Evolutionary conservation across 2,888 invertebrate genomes (phyloP).

Genomic region (Hedychridium roseum): DNA sequence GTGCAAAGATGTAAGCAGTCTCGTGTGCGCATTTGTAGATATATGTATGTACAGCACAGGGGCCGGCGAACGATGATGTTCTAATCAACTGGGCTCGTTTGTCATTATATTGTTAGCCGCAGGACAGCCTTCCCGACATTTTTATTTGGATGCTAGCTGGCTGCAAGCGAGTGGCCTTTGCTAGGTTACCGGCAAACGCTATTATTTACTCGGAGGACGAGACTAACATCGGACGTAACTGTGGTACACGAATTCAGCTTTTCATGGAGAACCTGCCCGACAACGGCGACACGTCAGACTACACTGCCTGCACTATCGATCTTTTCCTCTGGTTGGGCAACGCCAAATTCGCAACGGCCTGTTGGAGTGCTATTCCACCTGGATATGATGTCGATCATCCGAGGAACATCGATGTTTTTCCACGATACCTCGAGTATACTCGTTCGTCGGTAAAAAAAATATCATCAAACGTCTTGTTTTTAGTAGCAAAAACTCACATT

Average conservation of each 20-base stretch:
- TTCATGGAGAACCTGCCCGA: constrained; percentile 45
- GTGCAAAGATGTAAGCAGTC: constrained; percentile 63
- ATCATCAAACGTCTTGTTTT: too few species aligned
- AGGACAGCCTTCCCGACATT: constrained; percentile 68
- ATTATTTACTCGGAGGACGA: constrained; percentile 65
- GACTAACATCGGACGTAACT: constrained; percentile 64
- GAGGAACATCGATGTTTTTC: constrained; percentile 40
- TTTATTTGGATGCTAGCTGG: constrained; percentile 69
- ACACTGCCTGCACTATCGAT: constrained; percentile 53
- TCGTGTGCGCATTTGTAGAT: neutral
- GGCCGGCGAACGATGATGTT: too few species aligned
- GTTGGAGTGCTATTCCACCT: constrained; percentile 54
- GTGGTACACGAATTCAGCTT: constrained; percentile 61
- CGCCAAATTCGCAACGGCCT: constrained; percentile 43
- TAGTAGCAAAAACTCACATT: too few species aligned
- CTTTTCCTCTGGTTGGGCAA: constrained; percentile 58
- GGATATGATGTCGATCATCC: constrained; percentile 50
- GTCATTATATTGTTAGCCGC: constrained; percentile 58
- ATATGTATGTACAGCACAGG: too few species aligned
- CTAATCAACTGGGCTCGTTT: too few species aligned
- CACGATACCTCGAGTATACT: constrained; percentile 52
- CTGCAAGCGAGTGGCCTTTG: constrained; percentile 67
- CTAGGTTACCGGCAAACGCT: constrained; percentile 63
- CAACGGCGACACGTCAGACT: constrained; percentile 28
- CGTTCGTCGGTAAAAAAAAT: constrained; percentile 48